Conservation (phyloP, 2,797 vertebrate species). For the Myotis vivesi region DNA sequence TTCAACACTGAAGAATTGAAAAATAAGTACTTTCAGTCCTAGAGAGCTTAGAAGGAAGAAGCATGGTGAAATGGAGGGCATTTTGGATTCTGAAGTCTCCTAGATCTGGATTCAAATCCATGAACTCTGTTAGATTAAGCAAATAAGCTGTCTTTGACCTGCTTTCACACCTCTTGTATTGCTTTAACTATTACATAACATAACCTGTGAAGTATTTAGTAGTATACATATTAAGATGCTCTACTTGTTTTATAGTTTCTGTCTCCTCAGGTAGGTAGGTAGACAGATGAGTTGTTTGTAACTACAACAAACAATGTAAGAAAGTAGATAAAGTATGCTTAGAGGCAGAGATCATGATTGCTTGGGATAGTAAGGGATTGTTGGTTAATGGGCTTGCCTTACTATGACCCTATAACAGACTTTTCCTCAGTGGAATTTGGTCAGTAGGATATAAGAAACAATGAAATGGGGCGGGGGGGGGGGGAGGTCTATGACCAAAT, state of each 20-base stretch:
- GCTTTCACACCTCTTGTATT: background rate
- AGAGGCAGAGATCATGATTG: background rate
- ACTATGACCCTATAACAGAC: background rate
- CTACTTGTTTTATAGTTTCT: slow-evolving; percentile 33
- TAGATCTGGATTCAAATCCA: slow-evolving; percentile 18
- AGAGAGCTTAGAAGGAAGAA: slow-evolving; percentile 27
- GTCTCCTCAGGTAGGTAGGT: background rate
- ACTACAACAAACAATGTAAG: background rate
- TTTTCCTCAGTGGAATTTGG: slow-evolving; percentile 44
- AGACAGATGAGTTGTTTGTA: slow-evolving; percentile 13
- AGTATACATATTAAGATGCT: background rate
- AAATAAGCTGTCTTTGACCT: background rate
- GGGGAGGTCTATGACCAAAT: background rate
- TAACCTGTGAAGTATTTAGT: background rate
- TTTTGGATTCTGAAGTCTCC: slow-evolving; percentile 25
- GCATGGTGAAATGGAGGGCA: background rate
- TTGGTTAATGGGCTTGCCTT: background rate
- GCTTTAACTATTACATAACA: slow-evolving; percentile 17
- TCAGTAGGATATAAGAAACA: background rate
- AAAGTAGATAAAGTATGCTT: background rate
- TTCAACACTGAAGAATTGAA: slow-evolving; percentile 30
- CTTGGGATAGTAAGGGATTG: background rate
- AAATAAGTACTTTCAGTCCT: background rate
- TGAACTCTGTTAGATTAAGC: slow-evolving; percentile 8
- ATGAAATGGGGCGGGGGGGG: background rate